A percentile compares a stretch with the other conserved stretches of the same genome.
Conservation (phyloP, 2,113 vertebrate species). For the Seriola dumerili region DNA sequence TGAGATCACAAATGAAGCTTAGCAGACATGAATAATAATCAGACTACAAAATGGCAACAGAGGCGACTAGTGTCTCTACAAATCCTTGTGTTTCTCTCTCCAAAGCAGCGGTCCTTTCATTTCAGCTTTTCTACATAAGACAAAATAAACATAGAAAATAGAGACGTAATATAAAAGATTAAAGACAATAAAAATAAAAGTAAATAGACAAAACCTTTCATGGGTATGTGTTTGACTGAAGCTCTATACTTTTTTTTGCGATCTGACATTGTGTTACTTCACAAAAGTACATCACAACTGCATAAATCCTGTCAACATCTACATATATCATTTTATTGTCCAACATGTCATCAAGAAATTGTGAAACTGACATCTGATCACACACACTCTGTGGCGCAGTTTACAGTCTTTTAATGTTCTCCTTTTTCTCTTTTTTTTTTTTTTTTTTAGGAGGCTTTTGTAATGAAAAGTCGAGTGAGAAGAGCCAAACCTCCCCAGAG, state of each 20-base stretch:
- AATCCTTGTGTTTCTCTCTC: conserved; percentile 8
- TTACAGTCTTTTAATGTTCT: neutral
- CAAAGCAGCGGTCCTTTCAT: neutral
- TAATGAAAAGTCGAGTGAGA: neutral
- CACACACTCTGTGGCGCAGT: too few relatives aligned
- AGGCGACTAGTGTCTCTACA: conserved; percentile 1
- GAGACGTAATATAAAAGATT: neutral
- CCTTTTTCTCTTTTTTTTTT: too few relatives aligned
- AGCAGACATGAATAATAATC: conserved; percentile 52
- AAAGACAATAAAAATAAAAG: neutral
- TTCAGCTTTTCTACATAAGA: neutral
- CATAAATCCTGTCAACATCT: neutral
- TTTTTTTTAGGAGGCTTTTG: neutral
- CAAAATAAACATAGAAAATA: neutral
- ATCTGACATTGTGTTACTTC: neutral
- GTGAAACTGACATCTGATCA: neutral
- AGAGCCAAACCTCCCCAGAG: neutral
- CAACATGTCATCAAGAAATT: neutral
- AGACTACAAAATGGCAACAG: conserved; percentile 11
- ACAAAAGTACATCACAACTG: neutral
- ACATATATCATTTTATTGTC: neutral
- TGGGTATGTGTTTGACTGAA: neutral
- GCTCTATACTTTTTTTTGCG: too few relatives aligned
- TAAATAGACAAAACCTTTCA: neutral
- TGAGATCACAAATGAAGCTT: conserved; percentile 43